A percentile compares a stretch with the other conserved stretches of the same genome.
phyloP scores from a whole-genome alignment of 2,797 vertebrate species.

The Myotis vivesi region DNA sequence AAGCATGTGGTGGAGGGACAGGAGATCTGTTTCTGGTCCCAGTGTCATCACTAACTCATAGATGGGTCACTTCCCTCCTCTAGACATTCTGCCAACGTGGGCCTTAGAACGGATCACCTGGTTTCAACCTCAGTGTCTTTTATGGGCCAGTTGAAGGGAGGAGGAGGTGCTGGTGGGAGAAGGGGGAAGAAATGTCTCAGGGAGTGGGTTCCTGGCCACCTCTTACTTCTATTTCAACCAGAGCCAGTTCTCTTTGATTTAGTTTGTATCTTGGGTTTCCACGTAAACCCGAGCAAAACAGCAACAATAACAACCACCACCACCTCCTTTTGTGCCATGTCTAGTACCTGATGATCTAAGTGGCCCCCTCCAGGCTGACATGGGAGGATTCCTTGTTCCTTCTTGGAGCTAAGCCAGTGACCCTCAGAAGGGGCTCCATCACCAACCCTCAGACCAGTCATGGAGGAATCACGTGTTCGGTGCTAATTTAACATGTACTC shows the following conservation, averaged over 20 bases:
- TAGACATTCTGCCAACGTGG: not conserved
- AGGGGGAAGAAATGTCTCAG: not conserved
- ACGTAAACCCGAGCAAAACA: not conserved
- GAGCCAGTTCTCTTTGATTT: not conserved
- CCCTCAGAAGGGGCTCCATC: not conserved
- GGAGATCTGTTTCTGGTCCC: not conserved
- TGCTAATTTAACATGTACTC: not conserved
- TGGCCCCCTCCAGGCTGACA: not conserved
- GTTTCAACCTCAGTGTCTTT: not conserved
- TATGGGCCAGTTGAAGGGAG: not conserved
- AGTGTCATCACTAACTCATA: not conserved
- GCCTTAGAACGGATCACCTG: not conserved
- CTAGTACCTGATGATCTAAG: not conserved
- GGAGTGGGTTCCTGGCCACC: not conserved
- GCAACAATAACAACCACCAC: not conserved
- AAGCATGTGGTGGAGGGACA: not conserved
- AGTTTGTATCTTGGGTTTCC: not conserved
- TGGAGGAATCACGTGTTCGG: accelerated
- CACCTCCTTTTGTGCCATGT: not conserved
- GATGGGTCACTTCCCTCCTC: not conserved
- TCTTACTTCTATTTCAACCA: not conserved
- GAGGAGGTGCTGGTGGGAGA: no score
- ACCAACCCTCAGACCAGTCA: not conserved
- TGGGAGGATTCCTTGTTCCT: not conserved
- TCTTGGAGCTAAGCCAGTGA: not conserved